Evolutionary conservation across 1,140 invertebrate genomes (phyloP), one percentile per base, ranked within the genome.

Genomic region (Trichogramma pretiosum): DNA sequence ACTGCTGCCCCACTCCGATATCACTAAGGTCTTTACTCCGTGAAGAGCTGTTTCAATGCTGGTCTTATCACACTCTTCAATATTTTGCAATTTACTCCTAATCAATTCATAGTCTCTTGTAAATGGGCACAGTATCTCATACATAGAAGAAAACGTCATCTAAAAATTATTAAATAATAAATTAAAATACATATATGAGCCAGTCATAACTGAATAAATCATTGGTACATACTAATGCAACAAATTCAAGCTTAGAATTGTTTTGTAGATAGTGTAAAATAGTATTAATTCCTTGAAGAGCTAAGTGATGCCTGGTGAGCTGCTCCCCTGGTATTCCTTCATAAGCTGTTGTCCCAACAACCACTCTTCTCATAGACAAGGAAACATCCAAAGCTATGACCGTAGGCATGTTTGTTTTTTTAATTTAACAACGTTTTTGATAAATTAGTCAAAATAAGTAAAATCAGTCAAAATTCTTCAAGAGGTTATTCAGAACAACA

Each of bases 241-340:
- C 83, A 74, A 93, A 93, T 72, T 97, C 93, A 39, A 96, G 62
- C 73, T 89, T 93, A 10, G 83, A 85, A 63, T 91, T 82, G 2
- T 75, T 60, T 56, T 81, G 76, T 42, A 96, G 74, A 66, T 90
- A 85, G 72, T 96, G 88, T 24, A 96, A 70, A 49, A 96, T 77
- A 33, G 80, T 76, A 63, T 87, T 87, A 46, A 96, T 84, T 34
- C 89, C 93, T 47, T 86, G 79, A 28, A 86, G 66, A 8, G 90
- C 92, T 47, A 95, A 74, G 54, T 87, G 77, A 56, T 83, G 77
- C 39, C 81, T 74, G 0, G 79, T 78, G 36, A 78, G 48, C 48
- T 62, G 64, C 56, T 71, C 67, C 55, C 36, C 65, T 54, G 56
- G 57, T 36, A 58, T 46, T 46, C 43, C 74, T 52, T 78, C 77